Base-by-base conservation (phyloP, 2,113 vertebrate species). In the Condylura cristata region DNA sequence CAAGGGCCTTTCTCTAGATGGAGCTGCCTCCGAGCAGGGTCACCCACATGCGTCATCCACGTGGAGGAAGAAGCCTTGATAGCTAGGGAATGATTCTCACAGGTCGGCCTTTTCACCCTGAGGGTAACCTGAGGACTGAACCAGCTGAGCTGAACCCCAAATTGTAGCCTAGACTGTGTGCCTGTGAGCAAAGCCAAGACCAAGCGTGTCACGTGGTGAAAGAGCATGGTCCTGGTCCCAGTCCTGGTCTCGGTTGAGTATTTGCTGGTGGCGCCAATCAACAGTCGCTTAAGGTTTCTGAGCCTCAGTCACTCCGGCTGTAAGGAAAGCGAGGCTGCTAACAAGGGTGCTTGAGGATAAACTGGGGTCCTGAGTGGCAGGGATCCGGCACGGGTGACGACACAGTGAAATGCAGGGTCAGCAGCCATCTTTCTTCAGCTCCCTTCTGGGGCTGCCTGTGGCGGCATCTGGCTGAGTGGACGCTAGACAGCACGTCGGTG, bases 1-100 rank as follows among this genome's bases (percentile, higher is more conserved):
- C 58, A 88, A 84, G 84, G 89, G 8, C 0, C 79, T 91, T 91
- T 83, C n/a, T 93, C 94, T 98, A 93, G 92, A 94, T 65, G 96
- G 93, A 97, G 97, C 92, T 97, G 75, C 68, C 90, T 90, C 74
- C 12, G 30, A n/a, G 9, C 72, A 46, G 74, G 41, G 24, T 24
- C 26, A 34, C 37, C 60, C 68, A 8, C 8, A 22, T 16, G 17
- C 17, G 48, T 17, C 48, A 17, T 51, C 48, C 48, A 51, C 48
- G 17, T 3, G 34, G 22, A 78, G 24, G 37, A 96, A 65, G 41
- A 86, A 89, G 58, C 28, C 53, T 37, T 34, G 20, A 39, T 28
- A 13, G 66, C 6, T 28, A 51, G 34, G 48, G 66, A 83, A 74
- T 37, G 63, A 70, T 78, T 88, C 26, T 78, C 65, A 48, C 26